Evolutionary conservation across 1,140 invertebrate species (phyloP), one percentile per base, ranked within the genome.

Genomic region (Drosophila mauritiana): DNA sequence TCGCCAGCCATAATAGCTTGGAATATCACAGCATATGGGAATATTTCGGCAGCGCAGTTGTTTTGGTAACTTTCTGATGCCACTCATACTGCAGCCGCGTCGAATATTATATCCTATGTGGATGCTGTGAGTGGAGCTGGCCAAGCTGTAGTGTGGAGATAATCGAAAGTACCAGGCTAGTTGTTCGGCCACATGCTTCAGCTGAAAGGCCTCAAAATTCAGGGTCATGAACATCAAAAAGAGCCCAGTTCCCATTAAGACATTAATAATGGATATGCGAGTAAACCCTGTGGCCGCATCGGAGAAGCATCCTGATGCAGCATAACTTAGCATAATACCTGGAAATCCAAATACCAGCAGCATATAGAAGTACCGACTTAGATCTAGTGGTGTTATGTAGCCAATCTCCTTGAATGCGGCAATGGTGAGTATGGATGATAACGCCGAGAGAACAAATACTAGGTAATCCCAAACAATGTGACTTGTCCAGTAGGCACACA

Each of bases 401-500:
- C 94, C 94, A 20, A 93, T 89, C 77, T 95, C 94, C 75, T 95
- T 94, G 68, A 94, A 95, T 63, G 91, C 92, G 0, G 92, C 92
- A 11, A 95, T 91, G 0, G 94, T 94, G 4, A 93, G 22, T 0
- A 95, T 69, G 4, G 94, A 82, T 25, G 91, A 91, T 0, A 94
- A n/a, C 13, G 93, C 91, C 0, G 94, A 94, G 0, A 94, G 20
- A 3, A 95, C 78, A 57, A 96, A 94, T 52, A 95, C 96, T 8
- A 95, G 80, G 80, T 94, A 94, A 83, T 98, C 97, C 95, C 96
- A 97, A 0, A 96, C 20, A 27, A 96, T 94, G 1, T 95, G 94
- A 1, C 95, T 93, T 0, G 94, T 43, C 97, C 97, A 97, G 91
- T 95, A 96, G 1, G 94, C 94, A 7, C 94, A 92, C 0, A 95